phyloP scores from a whole-genome alignment of 2,797 vertebrate species.

The Pempheris klunzingeri region DNA sequence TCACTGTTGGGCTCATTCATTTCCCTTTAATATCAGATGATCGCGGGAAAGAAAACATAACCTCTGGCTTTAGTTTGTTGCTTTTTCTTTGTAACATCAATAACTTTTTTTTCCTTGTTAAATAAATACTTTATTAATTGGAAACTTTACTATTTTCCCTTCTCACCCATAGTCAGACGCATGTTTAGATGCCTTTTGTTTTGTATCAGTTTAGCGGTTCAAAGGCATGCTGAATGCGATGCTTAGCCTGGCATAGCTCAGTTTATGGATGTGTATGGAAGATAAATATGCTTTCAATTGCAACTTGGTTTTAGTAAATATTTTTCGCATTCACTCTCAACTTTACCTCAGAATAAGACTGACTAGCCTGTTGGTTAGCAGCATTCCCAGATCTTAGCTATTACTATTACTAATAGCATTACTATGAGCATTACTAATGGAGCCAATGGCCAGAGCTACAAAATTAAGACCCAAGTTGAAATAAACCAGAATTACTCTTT shows the following conservation, averaged over 20 bases:
- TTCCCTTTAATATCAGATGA: conserved; percentile 14
- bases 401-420: neutral
- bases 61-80: neutral
- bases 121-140: conserved; percentile 27
- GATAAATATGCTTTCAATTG: neutral
- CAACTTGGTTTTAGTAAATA: no score
- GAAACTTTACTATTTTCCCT: conserved; percentile 12
- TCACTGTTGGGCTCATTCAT: conserved; percentile 12
- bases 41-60: neutral
- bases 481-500: neutral
- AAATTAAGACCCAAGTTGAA: neutral
- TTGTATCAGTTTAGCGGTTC: neutral
- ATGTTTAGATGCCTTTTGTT: neutral
- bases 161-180: conserved; percentile 14
- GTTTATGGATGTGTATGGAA: neutral
- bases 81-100: conserved; percentile 4
- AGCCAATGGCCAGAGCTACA: no score
- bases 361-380: neutral
- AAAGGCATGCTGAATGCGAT: neutral
- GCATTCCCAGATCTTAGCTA: neutral
- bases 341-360: neutral
- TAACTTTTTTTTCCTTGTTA: conserved; percentile 2
- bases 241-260: conserved; percentile 11
- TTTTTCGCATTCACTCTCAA: neutral
- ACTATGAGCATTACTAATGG: neutral